These are phyloP conservation scores for Galeopterus variegatus DNA, from an alignment of 2,113 vertebrate species.

Conservation along the genomic window DNA sequence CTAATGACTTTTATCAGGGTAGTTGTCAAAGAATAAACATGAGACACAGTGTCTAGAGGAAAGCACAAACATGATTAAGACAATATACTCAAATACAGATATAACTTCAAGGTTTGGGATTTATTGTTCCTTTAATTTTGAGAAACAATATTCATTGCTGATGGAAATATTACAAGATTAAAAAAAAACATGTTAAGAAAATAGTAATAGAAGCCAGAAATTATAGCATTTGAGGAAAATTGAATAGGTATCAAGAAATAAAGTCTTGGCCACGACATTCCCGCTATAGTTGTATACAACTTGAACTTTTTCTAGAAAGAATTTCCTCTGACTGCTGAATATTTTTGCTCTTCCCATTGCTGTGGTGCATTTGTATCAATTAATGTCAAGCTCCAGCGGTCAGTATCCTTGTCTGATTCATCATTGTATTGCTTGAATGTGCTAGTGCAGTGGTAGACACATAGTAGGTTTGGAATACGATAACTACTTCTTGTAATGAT, in stretches of 20 bases:
- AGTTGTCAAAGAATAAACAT: conserved; percentile 61
- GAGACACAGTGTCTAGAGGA: conserved; percentile 12
- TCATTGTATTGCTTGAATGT: neutral
- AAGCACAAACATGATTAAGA: conserved; percentile 65
- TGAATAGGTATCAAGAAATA: neutral
- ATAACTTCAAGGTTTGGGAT: neutral
- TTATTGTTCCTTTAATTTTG: conserved; percentile 60
- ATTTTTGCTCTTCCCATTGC: neutral
- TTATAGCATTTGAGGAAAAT: neutral
- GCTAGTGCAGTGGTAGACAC: neutral
- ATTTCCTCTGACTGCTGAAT: neutral
- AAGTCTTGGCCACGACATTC: neutral
- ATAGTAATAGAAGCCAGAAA: neutral
- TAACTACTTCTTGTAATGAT: neutral
- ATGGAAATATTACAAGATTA: neutral
- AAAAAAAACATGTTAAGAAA: neutral
- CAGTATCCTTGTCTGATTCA: neutral
- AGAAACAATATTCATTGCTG: neutral
- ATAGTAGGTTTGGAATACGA: neutral
- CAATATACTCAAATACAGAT: conserved; percentile 3
- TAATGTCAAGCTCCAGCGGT: neutral
- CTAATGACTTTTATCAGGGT: conserved; percentile 66
- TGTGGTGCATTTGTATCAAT: neutral
- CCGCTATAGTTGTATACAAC: neutral
- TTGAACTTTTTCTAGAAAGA: neutral